Conservation (phyloP, 2,888 invertebrate species). For the Hirtodrosophila alboralis region DNA sequence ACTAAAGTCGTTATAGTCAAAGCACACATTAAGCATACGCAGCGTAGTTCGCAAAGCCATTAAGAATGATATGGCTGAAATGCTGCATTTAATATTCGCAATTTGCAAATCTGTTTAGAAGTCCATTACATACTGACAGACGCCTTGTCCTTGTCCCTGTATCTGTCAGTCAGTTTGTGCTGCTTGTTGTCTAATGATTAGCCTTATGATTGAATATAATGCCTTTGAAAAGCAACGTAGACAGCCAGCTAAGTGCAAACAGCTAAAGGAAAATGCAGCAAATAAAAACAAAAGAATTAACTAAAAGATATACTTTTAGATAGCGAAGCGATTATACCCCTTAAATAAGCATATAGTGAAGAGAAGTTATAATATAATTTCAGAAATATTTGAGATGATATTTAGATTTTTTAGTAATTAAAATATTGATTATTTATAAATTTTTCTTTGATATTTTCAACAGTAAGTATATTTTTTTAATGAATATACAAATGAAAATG, state of each 20-base stretch:
- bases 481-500: no score
- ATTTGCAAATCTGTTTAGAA: constrained; percentile 28
- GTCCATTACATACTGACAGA: background rate
- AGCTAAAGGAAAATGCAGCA: constrained; percentile 29
- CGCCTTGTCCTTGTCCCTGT: constrained; percentile 9
- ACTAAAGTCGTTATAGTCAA: constrained; percentile 44
- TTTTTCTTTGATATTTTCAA: no score
- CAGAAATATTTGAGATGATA: background rate
- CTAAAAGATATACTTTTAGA: background rate
- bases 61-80: constrained; percentile 16
- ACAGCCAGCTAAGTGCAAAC: constrained; percentile 33
- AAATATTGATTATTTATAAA: no score
- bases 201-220: constrained; percentile 56
- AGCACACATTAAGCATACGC: constrained; percentile 45
- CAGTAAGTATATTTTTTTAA: no score
- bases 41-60: background rate
- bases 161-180: constrained; percentile 22
- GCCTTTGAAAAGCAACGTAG: constrained; percentile 36
- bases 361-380: no score
- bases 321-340: constrained; percentile 18
- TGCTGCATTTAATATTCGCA: constrained; percentile 25
- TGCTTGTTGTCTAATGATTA: constrained; percentile 52
- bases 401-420: no score
- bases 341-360: background rate
- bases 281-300: background rate